Evolutionary conservation across 2,797 vertebrate species (phyloP).

Genomic region (Spinibarbus caldwelli): DNA sequence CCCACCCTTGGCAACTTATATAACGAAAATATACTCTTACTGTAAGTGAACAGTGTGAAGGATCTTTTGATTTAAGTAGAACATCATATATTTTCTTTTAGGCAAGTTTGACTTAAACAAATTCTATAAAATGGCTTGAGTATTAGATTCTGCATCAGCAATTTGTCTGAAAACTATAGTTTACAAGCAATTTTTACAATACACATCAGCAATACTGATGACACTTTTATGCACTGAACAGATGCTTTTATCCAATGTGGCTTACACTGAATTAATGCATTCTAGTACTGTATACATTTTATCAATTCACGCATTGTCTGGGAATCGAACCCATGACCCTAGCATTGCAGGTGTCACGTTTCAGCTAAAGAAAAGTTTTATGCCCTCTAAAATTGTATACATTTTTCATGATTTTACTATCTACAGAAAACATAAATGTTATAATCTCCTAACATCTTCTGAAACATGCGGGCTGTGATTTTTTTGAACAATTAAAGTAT

Average conservation of each 20-base stretch:
- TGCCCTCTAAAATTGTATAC: no score
- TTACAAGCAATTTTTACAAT: background rate
- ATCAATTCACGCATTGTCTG: background rate
- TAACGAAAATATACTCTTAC: background rate
- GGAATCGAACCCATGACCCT: background rate
- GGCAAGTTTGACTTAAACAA: background rate
- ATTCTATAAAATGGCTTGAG: background rate
- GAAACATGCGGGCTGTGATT: background rate
- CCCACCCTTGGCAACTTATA: background rate
- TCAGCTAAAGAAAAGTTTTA: background rate
- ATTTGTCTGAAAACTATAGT: background rate
- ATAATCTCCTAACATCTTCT: background rate
- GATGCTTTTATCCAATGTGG: background rate
- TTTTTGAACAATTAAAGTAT: background rate
- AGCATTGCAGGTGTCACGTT: background rate
- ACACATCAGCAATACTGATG: background rate
- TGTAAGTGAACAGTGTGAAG: background rate
- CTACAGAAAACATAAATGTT: no score
- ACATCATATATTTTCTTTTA: background rate
- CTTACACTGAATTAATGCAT: background rate
- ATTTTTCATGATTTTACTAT: no score
- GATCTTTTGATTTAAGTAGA: background rate
- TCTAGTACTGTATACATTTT: background rate
- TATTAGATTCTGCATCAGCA: no score
- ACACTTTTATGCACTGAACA: background rate